phyloP scores from a whole-genome alignment of 30 jellyfish, hydroid and myxozoan species.

The Nemopilema nomurai region DNA sequence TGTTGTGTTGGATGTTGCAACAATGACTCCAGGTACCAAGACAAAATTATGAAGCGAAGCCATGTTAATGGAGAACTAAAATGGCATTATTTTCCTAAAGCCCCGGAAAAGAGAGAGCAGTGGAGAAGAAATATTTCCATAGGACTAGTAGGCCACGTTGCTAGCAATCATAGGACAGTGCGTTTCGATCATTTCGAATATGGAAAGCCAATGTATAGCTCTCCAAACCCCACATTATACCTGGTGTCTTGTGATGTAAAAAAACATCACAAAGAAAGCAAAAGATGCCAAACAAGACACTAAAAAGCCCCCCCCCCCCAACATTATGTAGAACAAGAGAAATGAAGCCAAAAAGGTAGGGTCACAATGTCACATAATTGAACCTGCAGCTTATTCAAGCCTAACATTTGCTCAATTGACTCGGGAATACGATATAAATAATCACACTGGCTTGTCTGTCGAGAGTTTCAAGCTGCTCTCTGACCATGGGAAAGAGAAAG shows the following conservation, averaged over 20 bases:
- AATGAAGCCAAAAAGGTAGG: background rate
- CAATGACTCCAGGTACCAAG: background rate
- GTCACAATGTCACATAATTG: background rate
- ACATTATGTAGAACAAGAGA: background rate
- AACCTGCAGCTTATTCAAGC: background rate
- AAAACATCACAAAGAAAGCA: background rate
- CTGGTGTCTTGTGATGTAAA: background rate
- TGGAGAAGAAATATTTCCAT: background rate
- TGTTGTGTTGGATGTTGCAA: background rate
- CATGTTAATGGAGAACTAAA: background rate
- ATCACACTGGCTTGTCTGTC: background rate
- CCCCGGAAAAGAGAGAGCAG: background rate
- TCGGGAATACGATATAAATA: background rate
- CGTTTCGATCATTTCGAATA: background rate
- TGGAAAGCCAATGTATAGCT: background rate
- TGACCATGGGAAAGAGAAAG: background rate
- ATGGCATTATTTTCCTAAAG: background rate
- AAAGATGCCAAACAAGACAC: background rate
- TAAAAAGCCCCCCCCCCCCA: background rate
- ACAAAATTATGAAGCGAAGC: background rate
- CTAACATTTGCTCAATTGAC: background rate
- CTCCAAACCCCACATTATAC: background rate
- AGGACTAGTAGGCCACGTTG: background rate
- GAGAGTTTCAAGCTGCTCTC: background rate
- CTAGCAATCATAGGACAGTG: background rate